Conservation (phyloP, 2,888 invertebrate genomes). For the Epinotia nisella region DNA sequence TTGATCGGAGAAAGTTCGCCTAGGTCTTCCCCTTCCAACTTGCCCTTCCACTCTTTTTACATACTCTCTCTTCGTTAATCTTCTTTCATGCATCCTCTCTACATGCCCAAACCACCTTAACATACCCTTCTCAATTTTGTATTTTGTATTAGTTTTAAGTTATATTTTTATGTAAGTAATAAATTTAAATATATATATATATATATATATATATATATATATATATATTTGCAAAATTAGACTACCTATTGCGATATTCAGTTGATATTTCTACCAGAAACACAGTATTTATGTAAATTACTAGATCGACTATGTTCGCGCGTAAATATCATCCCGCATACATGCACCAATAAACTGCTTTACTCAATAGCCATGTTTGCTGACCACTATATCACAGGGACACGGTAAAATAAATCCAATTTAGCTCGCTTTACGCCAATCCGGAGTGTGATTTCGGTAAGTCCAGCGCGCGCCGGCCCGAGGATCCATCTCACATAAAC, state of each 20-base stretch:
- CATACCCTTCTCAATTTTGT: too few species aligned
- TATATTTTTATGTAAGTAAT: too few species aligned
- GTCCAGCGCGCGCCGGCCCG: not conserved
- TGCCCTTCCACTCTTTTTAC: too few species aligned
- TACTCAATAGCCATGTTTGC: conserved; percentile 13
- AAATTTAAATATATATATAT: too few species aligned
- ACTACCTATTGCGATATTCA: not conserved
- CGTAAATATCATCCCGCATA: not conserved
- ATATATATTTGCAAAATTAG: not conserved
- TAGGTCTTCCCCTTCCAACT: too few species aligned
- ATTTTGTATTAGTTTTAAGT: too few species aligned
- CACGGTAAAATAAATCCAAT: conserved; percentile 34
- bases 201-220: too few species aligned
- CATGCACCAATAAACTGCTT: conserved; percentile 13
- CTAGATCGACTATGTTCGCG: not conserved
- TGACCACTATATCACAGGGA: conserved; percentile 20
- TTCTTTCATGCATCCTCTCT: too few species aligned
- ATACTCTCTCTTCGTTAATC: too few species aligned
- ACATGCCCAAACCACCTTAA: too few species aligned
- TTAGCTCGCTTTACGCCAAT: conserved; percentile 19
- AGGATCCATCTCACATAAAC: not conserved
- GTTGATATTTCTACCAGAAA: not conserved
- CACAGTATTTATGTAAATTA: not conserved
- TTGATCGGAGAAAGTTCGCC: too few species aligned
- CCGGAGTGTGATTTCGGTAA: conserved; percentile 24